Conservation (phyloP, 2,113 vertebrate genomes). For the Ondatra zibethicus region DNA sequence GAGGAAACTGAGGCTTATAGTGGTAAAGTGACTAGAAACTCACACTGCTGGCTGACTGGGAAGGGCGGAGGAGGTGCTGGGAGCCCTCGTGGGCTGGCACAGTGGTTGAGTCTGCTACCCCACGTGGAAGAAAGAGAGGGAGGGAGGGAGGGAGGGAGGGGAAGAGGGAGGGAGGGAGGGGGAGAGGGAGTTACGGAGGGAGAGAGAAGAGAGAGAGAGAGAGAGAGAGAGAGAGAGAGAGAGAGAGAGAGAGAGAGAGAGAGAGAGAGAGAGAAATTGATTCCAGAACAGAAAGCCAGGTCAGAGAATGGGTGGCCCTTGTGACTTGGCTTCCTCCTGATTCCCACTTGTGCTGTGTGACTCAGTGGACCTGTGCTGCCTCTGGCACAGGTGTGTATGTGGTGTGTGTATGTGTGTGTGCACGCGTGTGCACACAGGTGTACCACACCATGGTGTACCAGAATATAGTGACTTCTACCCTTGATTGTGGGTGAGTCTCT, state of each 20-base stretch:
- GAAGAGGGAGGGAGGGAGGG: no score
- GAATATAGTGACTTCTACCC: no score
- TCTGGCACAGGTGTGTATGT: not conserved
- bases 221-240: no score
- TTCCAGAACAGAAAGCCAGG: not conserved
- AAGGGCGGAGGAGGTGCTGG: not conserved
- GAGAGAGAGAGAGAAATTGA: no score
- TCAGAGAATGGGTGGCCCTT: constrained; percentile 13
- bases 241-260: no score
- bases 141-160: no score
- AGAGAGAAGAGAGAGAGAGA: not conserved
- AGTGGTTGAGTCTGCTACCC: not conserved
- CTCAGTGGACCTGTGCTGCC: not conserved
- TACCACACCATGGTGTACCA: not conserved
- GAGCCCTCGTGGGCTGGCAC: not conserved
- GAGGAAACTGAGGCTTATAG: not conserved
- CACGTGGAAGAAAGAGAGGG: not conserved
- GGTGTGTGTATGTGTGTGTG: not conserved
- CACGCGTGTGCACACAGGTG: no score
- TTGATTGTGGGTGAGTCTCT: not conserved
- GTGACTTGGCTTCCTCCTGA: constrained; percentile 50
- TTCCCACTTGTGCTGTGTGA: not conserved
- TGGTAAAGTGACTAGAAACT: not conserved
- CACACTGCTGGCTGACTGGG: not conserved
- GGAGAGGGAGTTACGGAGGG: no score